These are phyloP conservation scores for Phenganax subtilis DNA, from an alignment of 92 coral and sea anemone species.

Conservation along the genomic window DNA sequence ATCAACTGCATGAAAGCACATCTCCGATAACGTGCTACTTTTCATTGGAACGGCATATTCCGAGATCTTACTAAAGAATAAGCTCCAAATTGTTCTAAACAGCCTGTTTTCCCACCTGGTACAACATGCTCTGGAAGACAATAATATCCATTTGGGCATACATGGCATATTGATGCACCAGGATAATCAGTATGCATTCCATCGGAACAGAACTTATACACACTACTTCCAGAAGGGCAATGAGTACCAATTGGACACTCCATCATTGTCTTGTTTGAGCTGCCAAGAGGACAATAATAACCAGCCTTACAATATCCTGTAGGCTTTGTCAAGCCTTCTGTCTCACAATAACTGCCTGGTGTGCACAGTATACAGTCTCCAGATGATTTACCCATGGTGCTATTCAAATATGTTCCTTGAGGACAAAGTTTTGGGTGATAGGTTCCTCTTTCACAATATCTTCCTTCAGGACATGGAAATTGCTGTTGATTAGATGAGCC, in stretches of 20 bases:
- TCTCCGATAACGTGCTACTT: too few relatives aligned
- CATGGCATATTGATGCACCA: slow-evolving; percentile 52
- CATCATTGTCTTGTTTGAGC: slow-evolving; percentile 62
- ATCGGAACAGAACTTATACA: slow-evolving; percentile 59
- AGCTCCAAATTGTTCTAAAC: not conserved
- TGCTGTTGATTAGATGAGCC: slow-evolving; percentile 65
- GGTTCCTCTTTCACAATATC: slow-evolving; percentile 67
- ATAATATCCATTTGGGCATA: slow-evolving; percentile 72
- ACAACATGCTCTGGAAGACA: slow-evolving; percentile 58
- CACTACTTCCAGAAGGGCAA: slow-evolving; percentile 72
- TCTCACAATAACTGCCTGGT: slow-evolving; percentile 85
- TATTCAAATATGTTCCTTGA: slow-evolving; percentile 70
- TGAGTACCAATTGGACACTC: slow-evolving; percentile 72
- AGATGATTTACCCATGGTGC: slow-evolving; percentile 61
- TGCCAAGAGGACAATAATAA: slow-evolving; percentile 73
- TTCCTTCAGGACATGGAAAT: slow-evolving; percentile 71
- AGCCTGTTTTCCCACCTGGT: slow-evolving; percentile 44
- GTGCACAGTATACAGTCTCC: slow-evolving; percentile 64
- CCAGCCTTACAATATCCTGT: slow-evolving; percentile 72
- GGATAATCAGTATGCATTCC: slow-evolving; percentile 64
- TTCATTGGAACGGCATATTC: too few relatives aligned
- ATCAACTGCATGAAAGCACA: too few relatives aligned
- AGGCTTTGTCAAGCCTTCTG: slow-evolving; percentile 64
- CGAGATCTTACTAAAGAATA: too few relatives aligned
- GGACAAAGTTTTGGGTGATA: slow-evolving; percentile 77